Percentiles rank a stretch among this genome's conserved stretches.
Conservation (phyloP, 1,140 invertebrate genomes). For the Gonioctena quinquepunctata region DNA sequence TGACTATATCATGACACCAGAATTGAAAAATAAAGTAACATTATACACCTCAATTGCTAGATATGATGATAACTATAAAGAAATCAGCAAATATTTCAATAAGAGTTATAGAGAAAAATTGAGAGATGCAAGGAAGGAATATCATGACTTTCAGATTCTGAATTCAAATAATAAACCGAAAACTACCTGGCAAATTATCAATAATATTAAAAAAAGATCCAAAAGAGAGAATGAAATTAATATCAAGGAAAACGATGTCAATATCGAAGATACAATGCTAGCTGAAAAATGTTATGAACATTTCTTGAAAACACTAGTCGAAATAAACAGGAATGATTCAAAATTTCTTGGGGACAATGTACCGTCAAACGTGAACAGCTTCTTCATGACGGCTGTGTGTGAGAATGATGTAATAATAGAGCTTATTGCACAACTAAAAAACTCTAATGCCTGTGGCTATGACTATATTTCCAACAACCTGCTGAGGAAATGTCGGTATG, state of each 20-base stretch:
- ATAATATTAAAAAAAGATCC: background rate
- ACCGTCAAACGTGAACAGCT: background rate
- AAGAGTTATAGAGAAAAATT: background rate
- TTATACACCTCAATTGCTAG: slow-evolving; percentile 3
- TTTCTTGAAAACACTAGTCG: background rate
- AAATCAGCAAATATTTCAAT: slow-evolving; percentile 4
- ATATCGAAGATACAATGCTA: background rate
- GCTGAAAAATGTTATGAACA: slow-evolving; percentile 6
- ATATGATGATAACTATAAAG: background rate
- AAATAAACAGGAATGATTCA: background rate
- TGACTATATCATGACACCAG: background rate
- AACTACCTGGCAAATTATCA: background rate
- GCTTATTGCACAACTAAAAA: background rate
- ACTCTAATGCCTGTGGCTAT: background rate
- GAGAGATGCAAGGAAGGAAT: background rate
- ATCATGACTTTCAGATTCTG: background rate
- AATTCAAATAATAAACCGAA: background rate
- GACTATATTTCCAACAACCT: slow-evolving; percentile 1
- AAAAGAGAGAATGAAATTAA: background rate
- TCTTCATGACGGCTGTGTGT: background rate
- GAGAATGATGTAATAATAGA: background rate
- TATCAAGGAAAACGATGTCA: background rate
- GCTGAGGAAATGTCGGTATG: background rate
- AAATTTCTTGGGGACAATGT: background rate
- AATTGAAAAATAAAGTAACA: slow-evolving; percentile 6